These are phyloP conservation scores for Ictalurus furcatus DNA, from an alignment of 2,113 vertebrate species.

Conservation along the genomic window DNA sequence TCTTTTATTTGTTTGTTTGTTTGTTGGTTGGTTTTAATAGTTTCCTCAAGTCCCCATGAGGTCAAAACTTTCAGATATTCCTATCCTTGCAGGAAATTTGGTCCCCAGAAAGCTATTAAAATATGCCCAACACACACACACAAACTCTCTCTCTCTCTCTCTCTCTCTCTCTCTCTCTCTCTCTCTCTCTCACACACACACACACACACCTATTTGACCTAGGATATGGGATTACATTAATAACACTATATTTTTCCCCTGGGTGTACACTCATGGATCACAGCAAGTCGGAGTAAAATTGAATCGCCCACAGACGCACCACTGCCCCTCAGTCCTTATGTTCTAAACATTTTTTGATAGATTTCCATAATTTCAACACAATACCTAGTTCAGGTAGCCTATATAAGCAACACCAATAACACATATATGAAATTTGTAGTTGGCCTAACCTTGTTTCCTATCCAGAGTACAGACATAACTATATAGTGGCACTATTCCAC, in stretches of 20 bases:
- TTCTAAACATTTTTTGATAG: slow-evolving; percentile 40
- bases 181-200: neutral
- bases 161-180: neutral
- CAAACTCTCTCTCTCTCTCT: no score
- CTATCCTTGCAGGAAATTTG: neutral
- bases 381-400: slow-evolving; percentile 3
- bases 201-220: slow-evolving; percentile 72
- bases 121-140: neutral
- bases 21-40: no score
- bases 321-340: slow-evolving; percentile 24
- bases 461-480: neutral
- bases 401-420: neutral
- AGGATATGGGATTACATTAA: slow-evolving; percentile 86
- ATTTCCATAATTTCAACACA: slow-evolving; percentile 34
- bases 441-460: neutral
- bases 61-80: neutral
- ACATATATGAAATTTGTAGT: neutral
- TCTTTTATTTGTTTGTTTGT: no score
- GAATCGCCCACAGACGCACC: slow-evolving; percentile 62
- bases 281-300: slow-evolving; percentile 91
- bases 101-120: neutral
- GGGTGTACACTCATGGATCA: slow-evolving; percentile 81
- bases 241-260: slow-evolving; percentile 88
- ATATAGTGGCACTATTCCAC: neutral
- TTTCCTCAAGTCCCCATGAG: neutral